Percentiles rank a stretch among this genome's conserved stretches.
Conservation (phyloP, 1,140 invertebrate species). For the Diachasmimorpha longicaudata region DNA sequence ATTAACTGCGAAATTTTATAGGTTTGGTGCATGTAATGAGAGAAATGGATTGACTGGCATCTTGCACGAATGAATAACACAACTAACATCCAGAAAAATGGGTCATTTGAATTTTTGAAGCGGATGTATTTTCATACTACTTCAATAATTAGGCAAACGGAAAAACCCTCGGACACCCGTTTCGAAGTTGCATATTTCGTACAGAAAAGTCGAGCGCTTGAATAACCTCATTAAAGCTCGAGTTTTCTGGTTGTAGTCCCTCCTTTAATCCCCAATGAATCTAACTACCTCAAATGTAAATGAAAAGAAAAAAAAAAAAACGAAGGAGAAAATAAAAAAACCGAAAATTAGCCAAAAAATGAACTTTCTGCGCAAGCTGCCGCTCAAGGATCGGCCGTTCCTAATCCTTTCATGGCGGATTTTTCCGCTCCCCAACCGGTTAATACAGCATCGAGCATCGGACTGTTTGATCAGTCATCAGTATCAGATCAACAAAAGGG, state of each 20-base stretch:
- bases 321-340: conserved; percentile 1
- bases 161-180: no score
- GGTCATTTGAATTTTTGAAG: no score
- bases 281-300: neutral
- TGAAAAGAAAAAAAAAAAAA: neutral
- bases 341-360: conserved; percentile 21
- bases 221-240: no score
- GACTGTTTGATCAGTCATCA: conserved; percentile 20
- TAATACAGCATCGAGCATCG: conserved; percentile 24
- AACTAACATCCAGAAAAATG: no score
- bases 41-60: neutral
- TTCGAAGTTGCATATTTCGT: no score
- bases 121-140: no score
- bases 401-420: conserved; percentile 65
- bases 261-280: neutral
- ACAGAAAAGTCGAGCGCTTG: no score
- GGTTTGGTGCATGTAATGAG: neutral
- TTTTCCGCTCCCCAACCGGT: conserved; percentile 50
- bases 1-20: neutral
- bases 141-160: no score
- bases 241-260: no score
- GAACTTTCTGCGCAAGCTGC: conserved; percentile 71
- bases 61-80: no score
- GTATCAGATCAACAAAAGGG: conserved; percentile 26
- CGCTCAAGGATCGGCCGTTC: conserved; percentile 63